These are phyloP conservation scores for Anarrhichthys ocellatus DNA, from an alignment of 2,113 vertebrate species.

Conservation along the genomic window DNA sequence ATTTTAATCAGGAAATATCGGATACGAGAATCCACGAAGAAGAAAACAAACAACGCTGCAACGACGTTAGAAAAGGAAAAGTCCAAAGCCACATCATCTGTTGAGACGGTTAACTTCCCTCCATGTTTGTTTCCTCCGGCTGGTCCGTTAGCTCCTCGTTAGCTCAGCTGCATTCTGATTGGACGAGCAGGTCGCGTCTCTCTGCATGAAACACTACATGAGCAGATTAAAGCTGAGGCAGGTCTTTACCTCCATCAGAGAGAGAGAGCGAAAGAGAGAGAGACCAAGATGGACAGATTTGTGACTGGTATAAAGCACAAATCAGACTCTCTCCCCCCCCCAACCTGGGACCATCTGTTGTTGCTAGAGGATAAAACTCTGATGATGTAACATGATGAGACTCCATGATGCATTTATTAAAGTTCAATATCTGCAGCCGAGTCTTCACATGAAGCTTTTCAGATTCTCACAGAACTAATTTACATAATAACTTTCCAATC, in stretches of 20 bases:
- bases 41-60: neutral
- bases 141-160: neutral
- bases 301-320: too few species aligned
- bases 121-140: neutral
- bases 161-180: neutral
- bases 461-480: neutral
- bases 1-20: neutral
- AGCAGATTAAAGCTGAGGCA: constrained; percentile 35
- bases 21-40: neutral
- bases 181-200: neutral
- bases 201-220: neutral
- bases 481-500: neutral
- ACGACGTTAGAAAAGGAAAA: neutral
- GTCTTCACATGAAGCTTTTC: neutral
- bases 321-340: neutral
- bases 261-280: neutral
- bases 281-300: too few species aligned
- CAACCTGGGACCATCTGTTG: constrained; percentile 75
- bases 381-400: constrained; percentile 63
- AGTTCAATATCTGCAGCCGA: neutral
- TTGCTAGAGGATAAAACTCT: constrained; percentile 55
- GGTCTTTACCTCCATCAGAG: constrained; percentile 57
- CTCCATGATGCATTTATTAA: constrained; percentile 4
- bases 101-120: neutral
- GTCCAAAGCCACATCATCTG: neutral